Conservation (phyloP, 2,113 vertebrate species). For the Crotalus helleri region DNA sequence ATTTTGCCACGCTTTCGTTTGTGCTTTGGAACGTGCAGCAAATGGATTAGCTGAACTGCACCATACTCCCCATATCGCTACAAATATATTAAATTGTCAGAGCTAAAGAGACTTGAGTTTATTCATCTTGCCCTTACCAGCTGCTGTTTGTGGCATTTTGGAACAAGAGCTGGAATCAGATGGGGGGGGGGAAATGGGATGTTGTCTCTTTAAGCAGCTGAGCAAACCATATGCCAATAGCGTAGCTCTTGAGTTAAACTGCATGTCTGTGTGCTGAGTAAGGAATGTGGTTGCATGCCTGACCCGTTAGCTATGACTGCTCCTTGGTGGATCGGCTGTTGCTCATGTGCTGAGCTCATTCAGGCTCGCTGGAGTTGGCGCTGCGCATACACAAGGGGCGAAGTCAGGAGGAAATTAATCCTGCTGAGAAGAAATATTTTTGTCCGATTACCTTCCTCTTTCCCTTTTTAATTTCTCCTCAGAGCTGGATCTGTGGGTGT, state of each 20-base stretch:
- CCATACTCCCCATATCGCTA: not conserved
- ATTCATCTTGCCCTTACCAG: not conserved
- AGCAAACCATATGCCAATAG: conserved; percentile 45
- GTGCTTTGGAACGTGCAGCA: not conserved
- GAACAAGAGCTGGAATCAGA: not conserved
- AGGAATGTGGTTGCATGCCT: conserved; percentile 85
- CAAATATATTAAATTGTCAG: not conserved
- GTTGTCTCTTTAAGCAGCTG: conserved; percentile 62
- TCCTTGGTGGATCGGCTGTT: conserved; percentile 54
- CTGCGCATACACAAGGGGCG: conserved; percentile 30
- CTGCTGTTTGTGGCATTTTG: not conserved
- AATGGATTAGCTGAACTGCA: not conserved
- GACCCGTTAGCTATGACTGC: conserved; percentile 76
- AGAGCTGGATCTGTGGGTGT: conserved; percentile 36
- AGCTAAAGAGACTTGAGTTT: not conserved
- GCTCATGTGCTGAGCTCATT: conserved; percentile 58
- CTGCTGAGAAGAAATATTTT: conserved; percentile 47
- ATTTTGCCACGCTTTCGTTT: not conserved
- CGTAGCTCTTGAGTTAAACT: conserved; percentile 73
- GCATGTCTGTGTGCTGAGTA: conserved; percentile 88
- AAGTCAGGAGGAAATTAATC: conserved; percentile 43
- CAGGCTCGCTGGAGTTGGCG: conserved; percentile 27
- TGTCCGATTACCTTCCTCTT: conserved; percentile 23
- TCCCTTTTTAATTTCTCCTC: conserved; percentile 9
- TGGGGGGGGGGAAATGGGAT: conserved; percentile 18